Evolutionary conservation across 1,140 invertebrate species (phyloP).

Genomic region (Euglossa dilemma): DNA sequence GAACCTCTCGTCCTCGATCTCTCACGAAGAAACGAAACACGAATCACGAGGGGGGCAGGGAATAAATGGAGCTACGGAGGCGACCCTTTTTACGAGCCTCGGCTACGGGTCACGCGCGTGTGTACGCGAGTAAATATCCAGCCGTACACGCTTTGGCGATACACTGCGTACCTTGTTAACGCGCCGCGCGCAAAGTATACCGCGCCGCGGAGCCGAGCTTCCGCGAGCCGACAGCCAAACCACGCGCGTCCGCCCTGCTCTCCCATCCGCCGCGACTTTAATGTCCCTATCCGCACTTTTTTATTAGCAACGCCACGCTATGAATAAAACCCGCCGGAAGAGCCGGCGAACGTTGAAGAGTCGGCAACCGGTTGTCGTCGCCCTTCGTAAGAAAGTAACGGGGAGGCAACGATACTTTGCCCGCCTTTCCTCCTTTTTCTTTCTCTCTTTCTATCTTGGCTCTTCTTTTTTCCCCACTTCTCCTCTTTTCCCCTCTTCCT

Average conservation of each 20-base stretch:
- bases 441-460: neutral
- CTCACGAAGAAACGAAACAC: neutral
- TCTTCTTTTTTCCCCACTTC: neutral
- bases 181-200: slow-evolving; percentile 26
- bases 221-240: neutral
- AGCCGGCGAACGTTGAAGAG: slow-evolving; percentile 35
- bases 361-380: slow-evolving; percentile 40
- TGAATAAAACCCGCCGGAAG: slow-evolving; percentile 72
- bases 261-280: slow-evolving; percentile 64
- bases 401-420: neutral
- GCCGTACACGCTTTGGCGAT: slow-evolving; percentile 65
- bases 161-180: slow-evolving; percentile 73
- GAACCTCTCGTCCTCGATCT: no score
- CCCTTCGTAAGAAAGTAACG: slow-evolving; percentile 3
- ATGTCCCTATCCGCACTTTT: slow-evolving; percentile 70
- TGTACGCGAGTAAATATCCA: slow-evolving; percentile 42
- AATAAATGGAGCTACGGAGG: neutral
- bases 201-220: slow-evolving; percentile 1
- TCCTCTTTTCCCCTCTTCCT: neutral
- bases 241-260: neutral
- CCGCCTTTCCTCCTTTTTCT: neutral
- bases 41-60: neutral
- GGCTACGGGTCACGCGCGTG: slow-evolving; percentile 34
- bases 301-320: slow-evolving; percentile 73
- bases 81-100: slow-evolving; percentile 59